A percentile compares a stretch with the other conserved stretches of the same genome.
Evolutionary conservation across 2,888 invertebrate genomes (phyloP).

Genomic region (Holacanthella duospinosa): DNA sequence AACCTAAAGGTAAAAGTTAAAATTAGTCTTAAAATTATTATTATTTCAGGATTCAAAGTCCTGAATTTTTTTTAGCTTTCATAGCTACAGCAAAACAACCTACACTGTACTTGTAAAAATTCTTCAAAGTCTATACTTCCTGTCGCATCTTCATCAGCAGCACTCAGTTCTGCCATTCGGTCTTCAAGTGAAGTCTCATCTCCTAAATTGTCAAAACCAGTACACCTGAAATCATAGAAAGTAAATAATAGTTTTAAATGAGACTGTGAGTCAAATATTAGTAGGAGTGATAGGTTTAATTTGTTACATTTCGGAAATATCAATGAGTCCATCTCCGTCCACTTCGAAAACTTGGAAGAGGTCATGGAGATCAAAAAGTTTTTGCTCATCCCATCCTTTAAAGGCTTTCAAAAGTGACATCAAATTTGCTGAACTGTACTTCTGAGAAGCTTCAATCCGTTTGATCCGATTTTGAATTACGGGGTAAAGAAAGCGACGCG

Average conservation of each 20-base stretch:
- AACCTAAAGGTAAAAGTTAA: too few species aligned
- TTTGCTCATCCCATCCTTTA: constrained; percentile 27
- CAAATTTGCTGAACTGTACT: constrained; percentile 21
- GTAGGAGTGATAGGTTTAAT: too few species aligned
- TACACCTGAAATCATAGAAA: constrained; percentile 26
- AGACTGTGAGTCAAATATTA: too few species aligned
- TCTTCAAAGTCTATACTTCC: constrained; percentile 37
- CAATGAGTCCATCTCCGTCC: constrained; percentile 37
- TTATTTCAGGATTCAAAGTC: neutral
- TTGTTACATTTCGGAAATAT: constrained; percentile 33
- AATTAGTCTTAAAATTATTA: neutral
- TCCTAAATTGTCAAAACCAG: constrained; percentile 34
- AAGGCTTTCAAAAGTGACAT: neutral
- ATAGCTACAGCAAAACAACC: neutral
- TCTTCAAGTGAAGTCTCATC: constrained; percentile 29
- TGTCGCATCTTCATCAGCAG: constrained; percentile 33
- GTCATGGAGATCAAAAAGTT: constrained; percentile 34
- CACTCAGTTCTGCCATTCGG: constrained; percentile 21
- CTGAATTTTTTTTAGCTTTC: neutral
- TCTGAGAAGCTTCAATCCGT: constrained; percentile 29
- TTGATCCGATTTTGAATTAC: constrained; percentile 31
- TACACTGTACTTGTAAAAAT: constrained; percentile 27
- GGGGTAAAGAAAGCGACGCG: constrained; percentile 13
- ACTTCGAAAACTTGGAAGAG: constrained; percentile 37
- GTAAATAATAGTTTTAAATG: neutral